These are phyloP conservation scores for Alligator sinensis DNA, from an alignment of 2,113 vertebrate genomes.

Conservation along the genomic window DNA sequence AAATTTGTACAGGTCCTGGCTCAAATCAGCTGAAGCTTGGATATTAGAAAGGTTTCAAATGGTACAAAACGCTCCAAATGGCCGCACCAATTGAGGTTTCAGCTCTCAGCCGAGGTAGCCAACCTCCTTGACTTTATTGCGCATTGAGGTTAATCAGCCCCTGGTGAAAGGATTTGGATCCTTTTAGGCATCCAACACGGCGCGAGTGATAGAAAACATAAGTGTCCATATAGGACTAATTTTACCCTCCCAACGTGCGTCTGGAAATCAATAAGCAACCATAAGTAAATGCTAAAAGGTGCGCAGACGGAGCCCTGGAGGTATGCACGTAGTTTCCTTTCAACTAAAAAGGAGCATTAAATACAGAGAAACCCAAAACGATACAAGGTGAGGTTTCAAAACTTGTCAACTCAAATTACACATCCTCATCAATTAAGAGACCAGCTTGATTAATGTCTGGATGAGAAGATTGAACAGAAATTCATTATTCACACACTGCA, in stretches of 20 bases:
- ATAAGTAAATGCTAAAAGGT: not conserved
- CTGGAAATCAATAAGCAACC: too few species aligned
- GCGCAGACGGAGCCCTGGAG: not conserved
- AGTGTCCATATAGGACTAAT: not conserved
- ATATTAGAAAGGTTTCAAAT: not conserved
- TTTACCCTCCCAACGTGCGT: not conserved
- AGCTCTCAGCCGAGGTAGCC: not conserved
- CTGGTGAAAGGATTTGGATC: not conserved
- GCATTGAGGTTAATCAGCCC: not conserved
- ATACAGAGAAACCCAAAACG: not conserved
- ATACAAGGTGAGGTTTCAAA: not conserved
- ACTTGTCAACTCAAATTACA: not conserved
- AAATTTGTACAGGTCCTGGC: too few species aligned
- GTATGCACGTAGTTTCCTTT: not conserved
- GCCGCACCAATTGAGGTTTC: not conserved
- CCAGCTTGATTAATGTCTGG: not conserved
- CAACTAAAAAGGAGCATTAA: not conserved
- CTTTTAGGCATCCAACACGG: not conserved
- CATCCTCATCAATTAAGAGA: not conserved
- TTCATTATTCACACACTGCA: accelerated
- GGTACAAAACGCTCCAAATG: not conserved
- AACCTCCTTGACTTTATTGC: not conserved
- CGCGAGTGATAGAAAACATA: not conserved
- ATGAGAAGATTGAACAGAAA: not conserved
- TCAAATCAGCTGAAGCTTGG: not conserved